Evolutionary conservation across 2,888 invertebrate species (phyloP).

Genomic region (Malthinus seriepunctatus): DNA sequence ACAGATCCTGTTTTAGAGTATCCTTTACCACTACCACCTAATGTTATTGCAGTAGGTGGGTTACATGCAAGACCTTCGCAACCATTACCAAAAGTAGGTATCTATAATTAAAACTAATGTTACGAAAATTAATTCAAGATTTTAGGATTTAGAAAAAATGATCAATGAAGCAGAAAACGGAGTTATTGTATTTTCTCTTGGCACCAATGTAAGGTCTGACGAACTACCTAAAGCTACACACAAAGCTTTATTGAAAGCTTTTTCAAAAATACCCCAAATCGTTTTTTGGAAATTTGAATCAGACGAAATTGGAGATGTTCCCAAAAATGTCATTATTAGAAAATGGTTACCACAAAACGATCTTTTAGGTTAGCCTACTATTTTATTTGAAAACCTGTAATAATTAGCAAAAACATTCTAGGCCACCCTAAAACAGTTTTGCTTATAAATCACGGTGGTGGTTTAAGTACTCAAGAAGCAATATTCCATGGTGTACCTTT

Average conservation of each 20-base stretch:
- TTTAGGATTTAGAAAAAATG: slow-evolving; percentile 27
- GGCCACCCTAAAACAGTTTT: slow-evolving; percentile 35
- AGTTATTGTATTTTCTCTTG: slow-evolving; percentile 48
- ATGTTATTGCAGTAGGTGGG: slow-evolving; percentile 49
- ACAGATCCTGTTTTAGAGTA: slow-evolving; percentile 39
- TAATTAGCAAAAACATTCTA: slow-evolving; percentile 4
- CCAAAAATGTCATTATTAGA: slow-evolving; percentile 45
- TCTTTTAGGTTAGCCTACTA: slow-evolving; percentile 42
- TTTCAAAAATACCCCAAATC: slow-evolving; percentile 45
- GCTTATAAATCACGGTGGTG: slow-evolving; percentile 40
- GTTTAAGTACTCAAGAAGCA: slow-evolving; percentile 40
- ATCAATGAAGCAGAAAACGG: slow-evolving; percentile 43
- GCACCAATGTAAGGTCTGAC: slow-evolving; percentile 42
- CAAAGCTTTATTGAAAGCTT: slow-evolving; percentile 38
- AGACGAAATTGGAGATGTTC: slow-evolving; percentile 39
- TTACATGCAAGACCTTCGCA: slow-evolving; percentile 41
- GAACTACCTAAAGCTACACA: slow-evolving; percentile 30
- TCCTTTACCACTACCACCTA: slow-evolving; percentile 44
- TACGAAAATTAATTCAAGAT: not conserved
- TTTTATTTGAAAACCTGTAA: not conserved
- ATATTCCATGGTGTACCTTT: slow-evolving; percentile 36
- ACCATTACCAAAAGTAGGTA: slow-evolving; percentile 39
- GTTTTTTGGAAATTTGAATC: slow-evolving; percentile 49
- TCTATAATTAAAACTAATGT: not conserved
- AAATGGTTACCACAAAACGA: slow-evolving; percentile 51